Evolutionary conservation across 2,888 invertebrate genomes (phyloP).

Genomic region (Epinotia demarniana): DNA sequence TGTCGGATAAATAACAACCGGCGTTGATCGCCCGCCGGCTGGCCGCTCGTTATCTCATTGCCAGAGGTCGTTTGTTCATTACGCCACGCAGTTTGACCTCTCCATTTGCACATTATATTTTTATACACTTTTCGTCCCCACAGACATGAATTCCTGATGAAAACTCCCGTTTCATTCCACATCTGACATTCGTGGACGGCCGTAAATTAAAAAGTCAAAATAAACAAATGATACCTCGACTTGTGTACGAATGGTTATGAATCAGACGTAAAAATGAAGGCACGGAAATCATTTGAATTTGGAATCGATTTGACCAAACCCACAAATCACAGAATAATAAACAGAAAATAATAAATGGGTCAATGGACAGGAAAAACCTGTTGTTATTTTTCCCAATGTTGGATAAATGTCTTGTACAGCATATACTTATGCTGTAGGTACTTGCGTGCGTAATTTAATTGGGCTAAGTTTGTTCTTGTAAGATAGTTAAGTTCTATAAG

Average conservation of each 20-base stretch:
- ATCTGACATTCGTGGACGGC: conserved; percentile 17
- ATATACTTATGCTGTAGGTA: no score
- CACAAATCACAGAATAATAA: no score
- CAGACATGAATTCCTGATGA: conserved; percentile 30
- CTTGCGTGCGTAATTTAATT: no score
- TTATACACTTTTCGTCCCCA: conserved; percentile 31
- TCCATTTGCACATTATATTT: conserved; percentile 41
- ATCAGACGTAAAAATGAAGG: background rate
- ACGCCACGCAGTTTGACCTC: conserved; percentile 42
- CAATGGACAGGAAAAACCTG: no score
- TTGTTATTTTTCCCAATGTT: no score
- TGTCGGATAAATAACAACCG: conserved; percentile 11
- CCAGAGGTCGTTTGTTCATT: conserved; percentile 43
- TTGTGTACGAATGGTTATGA: background rate
- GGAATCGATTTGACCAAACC: background rate
- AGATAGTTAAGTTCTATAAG: no score
- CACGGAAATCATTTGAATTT: conserved; percentile 1
- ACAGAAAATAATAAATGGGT: no score
- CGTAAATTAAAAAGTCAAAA: conserved; percentile 34
- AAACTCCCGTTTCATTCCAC: conserved; percentile 5
- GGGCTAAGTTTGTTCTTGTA: no score
- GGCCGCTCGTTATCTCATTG: conserved; percentile 44
- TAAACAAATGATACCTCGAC: conserved; percentile 20
- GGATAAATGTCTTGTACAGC: no score
- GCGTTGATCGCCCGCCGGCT: conserved; percentile 30